phyloP scores from a whole-genome alignment of 2,797 vertebrate genomes.

The Crypturellus tataupa region DNA sequence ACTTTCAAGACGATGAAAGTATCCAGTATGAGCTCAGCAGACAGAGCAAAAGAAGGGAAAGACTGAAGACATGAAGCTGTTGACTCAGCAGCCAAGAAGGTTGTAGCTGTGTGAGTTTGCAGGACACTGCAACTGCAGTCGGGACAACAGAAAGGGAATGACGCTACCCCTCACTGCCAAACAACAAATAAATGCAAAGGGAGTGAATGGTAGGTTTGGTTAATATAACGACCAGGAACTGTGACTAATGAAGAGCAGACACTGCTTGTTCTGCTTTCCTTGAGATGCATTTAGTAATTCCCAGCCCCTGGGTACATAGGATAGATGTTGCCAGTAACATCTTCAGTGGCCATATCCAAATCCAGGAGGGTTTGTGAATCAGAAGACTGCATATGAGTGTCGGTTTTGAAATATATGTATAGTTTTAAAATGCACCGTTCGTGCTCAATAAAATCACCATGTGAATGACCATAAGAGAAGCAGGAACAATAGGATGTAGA shows the following conservation, averaged over 20 bases:
- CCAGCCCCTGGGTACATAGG: background rate
- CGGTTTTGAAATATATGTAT: background rate
- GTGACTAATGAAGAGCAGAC: background rate
- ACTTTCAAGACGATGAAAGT: conserved; percentile 21
- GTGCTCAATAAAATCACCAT: background rate
- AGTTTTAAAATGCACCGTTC: background rate
- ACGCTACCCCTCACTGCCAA: background rate
- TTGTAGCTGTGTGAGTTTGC: background rate
- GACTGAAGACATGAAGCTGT: background rate
- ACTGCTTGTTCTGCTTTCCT: background rate
- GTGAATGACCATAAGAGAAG: background rate
- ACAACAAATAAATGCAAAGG: background rate
- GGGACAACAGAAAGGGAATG: background rate
- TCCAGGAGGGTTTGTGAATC: background rate
- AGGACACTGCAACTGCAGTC: background rate
- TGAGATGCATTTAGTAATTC: background rate
- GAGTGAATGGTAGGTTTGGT: background rate
- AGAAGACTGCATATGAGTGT: background rate
- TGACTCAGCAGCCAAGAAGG: background rate
- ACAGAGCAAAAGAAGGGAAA: background rate
- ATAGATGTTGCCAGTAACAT: background rate
- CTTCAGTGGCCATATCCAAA: background rate
- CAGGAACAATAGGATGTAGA: background rate
- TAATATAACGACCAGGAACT: background rate
- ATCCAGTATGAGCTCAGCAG: background rate